Conservation (phyloP, 2,113 vertebrate genomes). For the Catharus bicknelli region DNA sequence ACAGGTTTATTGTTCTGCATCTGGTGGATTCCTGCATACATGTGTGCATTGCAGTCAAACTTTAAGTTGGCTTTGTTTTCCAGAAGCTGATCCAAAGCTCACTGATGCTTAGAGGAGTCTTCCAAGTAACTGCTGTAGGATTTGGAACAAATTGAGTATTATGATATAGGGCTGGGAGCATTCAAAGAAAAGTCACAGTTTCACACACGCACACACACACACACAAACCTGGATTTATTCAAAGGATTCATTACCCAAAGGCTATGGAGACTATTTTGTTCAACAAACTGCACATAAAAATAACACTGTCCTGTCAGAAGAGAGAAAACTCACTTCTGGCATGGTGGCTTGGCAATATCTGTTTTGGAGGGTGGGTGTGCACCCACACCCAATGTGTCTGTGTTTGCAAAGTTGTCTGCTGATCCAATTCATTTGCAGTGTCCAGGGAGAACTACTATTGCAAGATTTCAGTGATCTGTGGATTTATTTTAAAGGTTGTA, state of each 20-base stretch:
- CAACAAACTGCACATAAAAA: slow-evolving; percentile 32
- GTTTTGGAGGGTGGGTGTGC: not conserved
- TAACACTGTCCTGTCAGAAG: not conserved
- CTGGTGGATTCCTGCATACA: not conserved
- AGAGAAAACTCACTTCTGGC: slow-evolving; percentile 22
- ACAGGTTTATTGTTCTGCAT: slow-evolving; percentile 13
- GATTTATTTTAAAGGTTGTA: slow-evolving; percentile 25
- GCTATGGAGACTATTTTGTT: not conserved
- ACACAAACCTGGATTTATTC: not conserved
- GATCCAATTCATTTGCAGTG: not conserved
- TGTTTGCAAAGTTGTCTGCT: slow-evolving; percentile 13
- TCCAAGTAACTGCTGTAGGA: slow-evolving; percentile 57
- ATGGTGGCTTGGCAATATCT: not conserved
- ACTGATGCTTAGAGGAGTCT: not conserved
- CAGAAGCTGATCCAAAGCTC: slow-evolving; percentile 19
- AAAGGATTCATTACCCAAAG: slow-evolving; percentile 24
- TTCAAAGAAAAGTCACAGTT: slow-evolving; percentile 30
- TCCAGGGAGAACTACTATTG: not conserved
- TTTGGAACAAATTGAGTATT: slow-evolving; percentile 16
- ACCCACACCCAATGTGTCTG: not conserved
- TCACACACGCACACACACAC: not conserved
- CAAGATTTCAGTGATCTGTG: not conserved
- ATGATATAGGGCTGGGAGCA: not conserved
- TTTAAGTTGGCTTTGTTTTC: slow-evolving; percentile 18
- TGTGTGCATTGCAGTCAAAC: not conserved